phyloP scores from a whole-genome alignment of 1,140 invertebrate species.

The Homalodisca vitripennis region DNA sequence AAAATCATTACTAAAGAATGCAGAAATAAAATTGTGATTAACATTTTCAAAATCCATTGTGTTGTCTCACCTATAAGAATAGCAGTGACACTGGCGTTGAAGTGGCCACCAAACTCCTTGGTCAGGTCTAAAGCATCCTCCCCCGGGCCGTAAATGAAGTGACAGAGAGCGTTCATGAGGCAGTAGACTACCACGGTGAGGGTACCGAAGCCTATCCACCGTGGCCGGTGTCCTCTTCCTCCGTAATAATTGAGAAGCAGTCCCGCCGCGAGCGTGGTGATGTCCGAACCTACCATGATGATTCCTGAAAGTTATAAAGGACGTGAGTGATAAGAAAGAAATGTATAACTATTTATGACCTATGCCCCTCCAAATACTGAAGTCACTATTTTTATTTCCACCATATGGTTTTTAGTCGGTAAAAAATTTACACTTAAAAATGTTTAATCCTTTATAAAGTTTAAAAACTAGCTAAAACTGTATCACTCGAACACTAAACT shows the following conservation, averaged over 20 bases:
- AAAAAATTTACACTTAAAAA: too few relatives aligned
- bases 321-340: too few relatives aligned
- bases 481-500: too few relatives aligned
- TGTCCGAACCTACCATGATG: slow-evolving; percentile 69
- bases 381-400: too few relatives aligned
- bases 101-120: slow-evolving; percentile 55
- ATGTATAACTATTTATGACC: too few relatives aligned
- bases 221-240: slow-evolving; percentile 63
- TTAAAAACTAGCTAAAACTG: too few relatives aligned
- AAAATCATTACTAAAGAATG: too few relatives aligned
- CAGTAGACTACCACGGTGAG: slow-evolving; percentile 67
- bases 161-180: slow-evolving; percentile 66
- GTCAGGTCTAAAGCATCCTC: slow-evolving; percentile 64
- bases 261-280: slow-evolving; percentile 57
- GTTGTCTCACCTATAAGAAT: not conserved
- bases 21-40: too few relatives aligned
- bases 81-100: slow-evolving; percentile 6
- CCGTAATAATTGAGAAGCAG: slow-evolving; percentile 66
- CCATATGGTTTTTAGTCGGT: too few relatives aligned
- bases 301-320: slow-evolving; percentile 61
- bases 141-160: slow-evolving; percentile 70
- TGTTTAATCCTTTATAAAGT: too few relatives aligned
- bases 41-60: too few relatives aligned
- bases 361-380: too few relatives aligned
- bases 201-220: slow-evolving; percentile 70